These are phyloP conservation scores for Zaprionus lachaisei DNA, from an alignment of 1,140 invertebrate genomes.

Conservation along the genomic window DNA sequence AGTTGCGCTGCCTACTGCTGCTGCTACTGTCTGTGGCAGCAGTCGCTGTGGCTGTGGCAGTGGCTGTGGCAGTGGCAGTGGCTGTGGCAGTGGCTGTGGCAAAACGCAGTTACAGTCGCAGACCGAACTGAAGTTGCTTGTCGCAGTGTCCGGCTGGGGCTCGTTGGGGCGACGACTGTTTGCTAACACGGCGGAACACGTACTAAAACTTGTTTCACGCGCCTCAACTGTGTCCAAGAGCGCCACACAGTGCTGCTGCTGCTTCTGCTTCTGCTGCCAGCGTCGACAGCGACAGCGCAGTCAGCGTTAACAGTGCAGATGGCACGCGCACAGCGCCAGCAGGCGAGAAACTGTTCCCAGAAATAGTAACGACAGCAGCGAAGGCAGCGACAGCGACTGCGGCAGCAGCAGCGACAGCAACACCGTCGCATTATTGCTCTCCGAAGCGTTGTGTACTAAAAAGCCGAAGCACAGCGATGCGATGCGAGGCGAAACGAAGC, in stretches of 20 bases:
- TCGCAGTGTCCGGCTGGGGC: constrained; percentile 20
- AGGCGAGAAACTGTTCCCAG: constrained; percentile 39
- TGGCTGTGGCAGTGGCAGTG: constrained; percentile 13
- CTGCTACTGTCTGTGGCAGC: constrained; percentile 7
- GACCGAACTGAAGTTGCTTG: not conserved
- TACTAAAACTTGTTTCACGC: constrained; percentile 84
- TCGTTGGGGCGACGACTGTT: constrained; percentile 72
- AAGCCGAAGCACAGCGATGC: not conserved
- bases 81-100: not conserved
- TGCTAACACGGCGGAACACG: constrained; percentile 84
- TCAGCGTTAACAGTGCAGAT: constrained; percentile 28
- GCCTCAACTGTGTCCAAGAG: constrained; percentile 44
- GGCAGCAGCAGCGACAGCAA: not conserved
- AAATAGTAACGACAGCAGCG: not conserved
- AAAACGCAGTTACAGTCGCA: constrained; percentile 14
- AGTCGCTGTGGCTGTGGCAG: constrained; percentile 8
- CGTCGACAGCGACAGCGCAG: constrained; percentile 24
- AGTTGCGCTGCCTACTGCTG: not conserved
- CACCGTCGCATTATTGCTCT: constrained; percentile 43
- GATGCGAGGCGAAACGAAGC: constrained; percentile 19
- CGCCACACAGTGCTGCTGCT: constrained; percentile 4
- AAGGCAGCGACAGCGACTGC: not conserved
- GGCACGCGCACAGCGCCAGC: constrained; percentile 43
- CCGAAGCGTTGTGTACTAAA: constrained; percentile 41
- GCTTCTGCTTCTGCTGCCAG: not conserved